A percentile compares a stretch with the other conserved stretches of the same genome.
phyloP scores from a whole-genome alignment of 2,888 invertebrate genomes.

The Mythimna albipuncta region DNA sequence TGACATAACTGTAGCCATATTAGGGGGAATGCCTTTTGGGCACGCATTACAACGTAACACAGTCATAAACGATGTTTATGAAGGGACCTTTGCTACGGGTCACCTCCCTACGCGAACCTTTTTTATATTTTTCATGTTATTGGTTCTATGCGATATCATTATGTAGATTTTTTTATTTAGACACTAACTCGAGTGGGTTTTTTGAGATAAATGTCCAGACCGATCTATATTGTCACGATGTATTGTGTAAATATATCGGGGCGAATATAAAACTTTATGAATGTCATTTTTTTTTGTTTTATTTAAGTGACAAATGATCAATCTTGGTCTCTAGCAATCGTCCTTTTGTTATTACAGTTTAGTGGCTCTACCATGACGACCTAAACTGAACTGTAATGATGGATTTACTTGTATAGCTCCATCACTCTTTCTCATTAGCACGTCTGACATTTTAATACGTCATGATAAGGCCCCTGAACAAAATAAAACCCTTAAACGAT shows the following conservation, averaged over 20 bases:
- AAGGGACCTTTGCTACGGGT: constrained; percentile 62
- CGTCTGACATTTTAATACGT: no score
- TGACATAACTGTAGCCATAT: constrained; percentile 57
- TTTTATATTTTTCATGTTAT: constrained; percentile 58
- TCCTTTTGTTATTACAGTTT: background rate
- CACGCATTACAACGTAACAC: constrained; percentile 72
- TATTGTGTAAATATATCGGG: constrained; percentile 33
- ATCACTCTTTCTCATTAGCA: no score
- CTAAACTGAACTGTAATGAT: no score
- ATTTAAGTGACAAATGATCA: background rate
- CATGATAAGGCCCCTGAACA: background rate
- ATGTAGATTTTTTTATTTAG: constrained; percentile 38
- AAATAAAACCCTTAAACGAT: background rate
- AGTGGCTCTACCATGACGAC: no score
- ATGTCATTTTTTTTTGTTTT: background rate
- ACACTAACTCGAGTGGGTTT: background rate
- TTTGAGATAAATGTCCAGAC: constrained; percentile 14
- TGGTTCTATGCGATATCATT: constrained; percentile 46
- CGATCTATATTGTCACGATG: constrained; percentile 19
- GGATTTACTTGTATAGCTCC: no score
- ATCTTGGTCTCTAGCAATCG: background rate
- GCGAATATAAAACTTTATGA: constrained; percentile 2
- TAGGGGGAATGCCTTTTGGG: constrained; percentile 58
- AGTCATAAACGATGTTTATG: constrained; percentile 76
- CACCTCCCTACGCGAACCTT: constrained; percentile 60